Percentiles rank a stretch among this genome's conserved stretches.
Evolutionary conservation across 2,888 invertebrate genomes (phyloP).

Genomic region (Drosophila bunnanda): DNA sequence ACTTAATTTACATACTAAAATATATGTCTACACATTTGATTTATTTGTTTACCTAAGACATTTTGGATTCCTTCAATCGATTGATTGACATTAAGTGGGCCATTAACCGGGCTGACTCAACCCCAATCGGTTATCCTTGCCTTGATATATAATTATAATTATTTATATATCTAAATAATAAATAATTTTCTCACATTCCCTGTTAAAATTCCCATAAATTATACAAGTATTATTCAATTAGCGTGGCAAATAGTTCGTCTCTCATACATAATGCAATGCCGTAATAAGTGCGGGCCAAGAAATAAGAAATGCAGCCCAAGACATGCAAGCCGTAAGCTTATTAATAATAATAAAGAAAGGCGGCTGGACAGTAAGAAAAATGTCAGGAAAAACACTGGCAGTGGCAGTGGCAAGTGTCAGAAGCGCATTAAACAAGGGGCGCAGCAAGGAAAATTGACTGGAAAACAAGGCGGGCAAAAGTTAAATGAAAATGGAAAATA

Average conservation of each 20-base stretch:
- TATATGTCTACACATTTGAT: slow-evolving; percentile 56
- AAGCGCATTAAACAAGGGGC: slow-evolving; percentile 57
- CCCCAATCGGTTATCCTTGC: not conserved
- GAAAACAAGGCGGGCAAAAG: slow-evolving; percentile 28
- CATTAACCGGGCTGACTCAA: slow-evolving; percentile 34
- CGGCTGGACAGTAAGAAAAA: slow-evolving; percentile 13
- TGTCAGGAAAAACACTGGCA: slow-evolving; percentile 30
- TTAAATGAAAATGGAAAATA: slow-evolving; percentile 63
- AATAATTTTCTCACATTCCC: too few relatives aligned
- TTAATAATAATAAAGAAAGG: slow-evolving; percentile 54
- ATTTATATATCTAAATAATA: too few relatives aligned
- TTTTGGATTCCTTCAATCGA: slow-evolving; percentile 16
- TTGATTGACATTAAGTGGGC: slow-evolving; percentile 31
- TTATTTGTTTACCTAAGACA: slow-evolving; percentile 59
- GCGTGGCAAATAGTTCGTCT: slow-evolving; percentile 47
- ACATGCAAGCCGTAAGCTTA: slow-evolving; percentile 60
- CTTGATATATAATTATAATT: too few relatives aligned
- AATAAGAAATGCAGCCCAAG: slow-evolving; percentile 28
- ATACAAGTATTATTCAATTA: slow-evolving; percentile 66
- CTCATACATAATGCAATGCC: slow-evolving; percentile 55
- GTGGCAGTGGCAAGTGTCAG: slow-evolving; percentile 48
- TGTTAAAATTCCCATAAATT: slow-evolving; percentile 15
- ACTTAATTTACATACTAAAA: slow-evolving; percentile 47
- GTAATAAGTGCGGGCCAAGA: slow-evolving; percentile 28
- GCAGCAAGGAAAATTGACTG: slow-evolving; percentile 2